Base-by-base conservation (phyloP, 1,140 invertebrate genomes). In the Drepana arcuata region DNA sequence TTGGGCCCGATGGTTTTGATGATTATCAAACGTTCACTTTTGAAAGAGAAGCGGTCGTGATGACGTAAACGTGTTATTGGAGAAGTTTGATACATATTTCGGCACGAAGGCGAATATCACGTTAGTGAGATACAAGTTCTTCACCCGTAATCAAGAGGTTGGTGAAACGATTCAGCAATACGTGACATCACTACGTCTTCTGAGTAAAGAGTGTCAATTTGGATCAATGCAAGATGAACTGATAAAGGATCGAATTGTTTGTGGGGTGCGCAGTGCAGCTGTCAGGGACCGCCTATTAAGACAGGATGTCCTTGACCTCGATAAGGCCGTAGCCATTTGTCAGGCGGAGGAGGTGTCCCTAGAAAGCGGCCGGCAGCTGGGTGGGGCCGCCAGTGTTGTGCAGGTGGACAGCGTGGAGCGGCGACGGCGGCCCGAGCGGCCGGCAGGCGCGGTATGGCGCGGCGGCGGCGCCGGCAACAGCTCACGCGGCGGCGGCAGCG, bases 221-320 rank as follows among this genome's bases (percentile, higher is more conserved):
- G 30, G 38, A 7, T 25, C 27, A 18, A 29, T 52, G 30, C 40
- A 41, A 16, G 32, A 48, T 4, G 33, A 24, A 1, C 24, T 52
- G 14, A 43, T 52, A 16, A 34, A 34, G n/a, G 43, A 47, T 30
- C 32, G 44, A 9, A 57, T 57, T 5, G 48, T 56, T 2, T 57
- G 53, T 25, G 48, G 48, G 4, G 39, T 52, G 1, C 12, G 13
- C 0, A 39, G 42, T 16, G 25, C 25, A 2, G 26, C 10, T 0
- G 37, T 48, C 1, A 26, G 44, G 1, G 45, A 51, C 25, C 18
- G 53, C 2, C 14, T 57, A 15, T 16, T 57, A 2, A 23, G 44
- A 18, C 27, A 27, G 1, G 38, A 48, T 2, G 48, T 47, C 13
- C 36, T 56, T 10, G 48, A 27, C 7, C 23, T 50, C 14, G 41